Evolutionary conservation across 2,888 invertebrate species (phyloP).

Genomic region (Diarsia mendica): DNA sequence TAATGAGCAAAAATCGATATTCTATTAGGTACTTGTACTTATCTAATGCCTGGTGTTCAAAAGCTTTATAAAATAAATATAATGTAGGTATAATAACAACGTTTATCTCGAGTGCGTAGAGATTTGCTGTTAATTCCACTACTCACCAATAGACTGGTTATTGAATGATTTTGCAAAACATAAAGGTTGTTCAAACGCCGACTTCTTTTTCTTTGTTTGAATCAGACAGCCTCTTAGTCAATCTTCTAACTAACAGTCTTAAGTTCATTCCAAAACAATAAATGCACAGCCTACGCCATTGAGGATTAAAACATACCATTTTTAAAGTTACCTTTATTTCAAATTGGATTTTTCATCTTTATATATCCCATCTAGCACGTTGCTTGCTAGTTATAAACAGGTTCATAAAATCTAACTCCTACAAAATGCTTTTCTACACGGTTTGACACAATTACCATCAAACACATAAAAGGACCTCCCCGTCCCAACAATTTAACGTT

Average conservation of each 20-base stretch:
- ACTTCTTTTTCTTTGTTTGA: background rate
- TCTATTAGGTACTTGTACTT: conserved; percentile 1
- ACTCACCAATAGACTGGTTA: conserved; percentile 5
- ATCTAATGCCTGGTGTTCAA: conserved; percentile 1
- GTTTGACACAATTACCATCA: background rate
- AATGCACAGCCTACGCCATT: no score
- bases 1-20: conserved; percentile 17
- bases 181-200: background rate
- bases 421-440: background rate
- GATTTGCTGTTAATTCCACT: conserved; percentile 20
- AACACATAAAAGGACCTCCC: background rate
- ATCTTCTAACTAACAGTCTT: background rate
- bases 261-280: background rate
- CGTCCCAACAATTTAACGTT: conserved; percentile 9
- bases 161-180: conserved; percentile 3
- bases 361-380: background rate
- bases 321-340: background rate
- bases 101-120: conserved; percentile 28
- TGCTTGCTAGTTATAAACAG: background rate
- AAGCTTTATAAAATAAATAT: conserved; percentile 19
- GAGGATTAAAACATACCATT: background rate
- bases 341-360: background rate
- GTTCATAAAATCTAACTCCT: background rate
- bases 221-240: background rate
- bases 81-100: conserved; percentile 1